These are phyloP conservation scores for Nycticebus coucang DNA, from an alignment of 2,113 vertebrate genomes.

Conservation along the genomic window DNA sequence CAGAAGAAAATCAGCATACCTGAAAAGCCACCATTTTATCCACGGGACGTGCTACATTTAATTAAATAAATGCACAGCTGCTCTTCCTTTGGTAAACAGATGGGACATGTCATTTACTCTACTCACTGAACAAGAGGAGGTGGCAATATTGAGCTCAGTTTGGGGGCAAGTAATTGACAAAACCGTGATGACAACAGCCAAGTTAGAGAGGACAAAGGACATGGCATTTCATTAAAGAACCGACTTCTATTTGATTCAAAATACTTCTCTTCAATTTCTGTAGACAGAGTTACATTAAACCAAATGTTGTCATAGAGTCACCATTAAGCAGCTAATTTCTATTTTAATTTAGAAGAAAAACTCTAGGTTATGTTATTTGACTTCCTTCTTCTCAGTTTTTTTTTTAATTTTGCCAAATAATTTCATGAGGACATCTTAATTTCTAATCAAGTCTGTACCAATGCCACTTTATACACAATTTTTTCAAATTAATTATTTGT, in stretches of 20 bases:
- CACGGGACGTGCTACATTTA: background rate
- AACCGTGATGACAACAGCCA: background rate
- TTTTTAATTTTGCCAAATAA: background rate
- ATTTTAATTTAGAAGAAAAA: background rate
- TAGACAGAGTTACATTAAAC: background rate
- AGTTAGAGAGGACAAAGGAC: background rate
- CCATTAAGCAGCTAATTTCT: background rate
- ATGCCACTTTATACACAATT: background rate
- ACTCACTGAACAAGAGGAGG: background rate
- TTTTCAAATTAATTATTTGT: background rate
- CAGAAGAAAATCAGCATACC: background rate
- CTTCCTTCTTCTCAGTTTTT: background rate
- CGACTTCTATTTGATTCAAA: constrained; percentile 1
- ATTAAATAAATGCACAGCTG: background rate
- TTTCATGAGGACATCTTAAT: background rate
- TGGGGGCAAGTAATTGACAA: background rate
- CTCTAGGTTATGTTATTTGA: background rate
- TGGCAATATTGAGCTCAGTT: background rate
- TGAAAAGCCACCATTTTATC: background rate
- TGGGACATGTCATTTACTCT: background rate
- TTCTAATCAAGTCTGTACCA: background rate
- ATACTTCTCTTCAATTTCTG: background rate
- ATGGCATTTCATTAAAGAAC: background rate
- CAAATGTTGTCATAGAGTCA: background rate
- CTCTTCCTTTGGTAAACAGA: background rate